Base-by-base conservation (phyloP, 2,113 vertebrate species). In the Aythya baeri region DNA sequence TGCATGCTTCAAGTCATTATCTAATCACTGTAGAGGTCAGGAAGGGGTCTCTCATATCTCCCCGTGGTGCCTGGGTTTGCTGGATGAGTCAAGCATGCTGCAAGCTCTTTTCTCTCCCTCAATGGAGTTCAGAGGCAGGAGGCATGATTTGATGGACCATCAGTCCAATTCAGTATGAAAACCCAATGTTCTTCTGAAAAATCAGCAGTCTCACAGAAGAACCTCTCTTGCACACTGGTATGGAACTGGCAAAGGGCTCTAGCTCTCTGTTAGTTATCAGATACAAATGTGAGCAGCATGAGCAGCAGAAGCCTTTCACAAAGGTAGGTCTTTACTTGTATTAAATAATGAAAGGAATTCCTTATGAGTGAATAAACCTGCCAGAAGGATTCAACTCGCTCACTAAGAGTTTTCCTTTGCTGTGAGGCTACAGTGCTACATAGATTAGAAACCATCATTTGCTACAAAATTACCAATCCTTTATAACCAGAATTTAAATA, bases 311-410 rank as follows among this genome's bases (percentile, higher is more conserved):
- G 58, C 29, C 63, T 96, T 93, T 96, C 50, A 32, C 58, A 58
- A 59, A 86, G 14, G 22, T 88, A 17, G 74, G 52, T 92, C 38
- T 95, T 95, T 90, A 83, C 97, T 92, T 91, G 11, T 83, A 70
- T 74, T 97, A 71, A 95, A 76, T 97, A 94, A 94, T 95, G 89
- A 92, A 96, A 86, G 17, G 49, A 95, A 89, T 87, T 97, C 57
- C 50, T 94, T 89, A 93, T 77, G 88, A 93, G 43, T 89, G 93
- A 93, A 87, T 94, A 96, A 94, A 93, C 57, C 87, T 94, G 91
- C 78, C 77, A 86, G 49, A 49, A 29, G 44, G 46, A 91, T 94
- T 93, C 78, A 87, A 25, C 67, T 94, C 95, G 44, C 55, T 96
- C 41, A 49, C 54, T 68, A 50, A 91, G 67, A 44, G 26, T 91